Evolutionary conservation across 2,888 invertebrate species (phyloP).

Genomic region (Leucania comma): DNA sequence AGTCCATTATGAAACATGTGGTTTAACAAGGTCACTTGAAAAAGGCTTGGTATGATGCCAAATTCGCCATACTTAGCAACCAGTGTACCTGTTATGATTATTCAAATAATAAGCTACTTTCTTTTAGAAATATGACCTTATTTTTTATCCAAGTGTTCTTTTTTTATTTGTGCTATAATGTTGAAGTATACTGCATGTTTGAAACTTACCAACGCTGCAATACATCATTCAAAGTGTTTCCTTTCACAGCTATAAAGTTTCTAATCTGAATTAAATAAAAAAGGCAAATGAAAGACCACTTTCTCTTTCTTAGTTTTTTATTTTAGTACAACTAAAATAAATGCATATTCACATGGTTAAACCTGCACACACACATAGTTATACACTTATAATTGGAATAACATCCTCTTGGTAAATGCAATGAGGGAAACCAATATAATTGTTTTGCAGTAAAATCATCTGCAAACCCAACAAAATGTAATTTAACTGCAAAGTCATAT

Average conservation of each 20-base stretch:
- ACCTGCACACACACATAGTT: background rate
- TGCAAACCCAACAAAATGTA: too few relatives aligned
- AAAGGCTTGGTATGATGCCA: constrained; percentile 5
- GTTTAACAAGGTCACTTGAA: constrained; percentile 38
- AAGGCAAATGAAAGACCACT: background rate
- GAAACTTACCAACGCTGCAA: background rate
- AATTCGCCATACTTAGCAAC: background rate
- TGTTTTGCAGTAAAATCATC: background rate
- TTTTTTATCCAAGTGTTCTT: background rate
- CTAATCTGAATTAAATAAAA: background rate
- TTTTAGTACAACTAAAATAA: background rate
- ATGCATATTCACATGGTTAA: background rate
- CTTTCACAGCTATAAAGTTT: constrained; percentile 3
- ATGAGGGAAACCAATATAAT: constrained; percentile 25
- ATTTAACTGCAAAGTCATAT: too few relatives aligned
- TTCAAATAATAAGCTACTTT: background rate
- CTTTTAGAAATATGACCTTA: background rate
- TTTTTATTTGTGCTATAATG: background rate
- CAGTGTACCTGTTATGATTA: background rate
- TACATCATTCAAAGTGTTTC: background rate
- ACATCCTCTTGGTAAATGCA: constrained; percentile 19
- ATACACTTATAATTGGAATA: constrained; percentile 4
- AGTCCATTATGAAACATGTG: constrained; percentile 31
- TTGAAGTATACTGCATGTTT: background rate
- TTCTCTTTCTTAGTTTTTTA: constrained; percentile 6